Evolutionary conservation across 2,797 vertebrate genomes (phyloP).

Genomic region (Macroramphosus scolopax): DNA sequence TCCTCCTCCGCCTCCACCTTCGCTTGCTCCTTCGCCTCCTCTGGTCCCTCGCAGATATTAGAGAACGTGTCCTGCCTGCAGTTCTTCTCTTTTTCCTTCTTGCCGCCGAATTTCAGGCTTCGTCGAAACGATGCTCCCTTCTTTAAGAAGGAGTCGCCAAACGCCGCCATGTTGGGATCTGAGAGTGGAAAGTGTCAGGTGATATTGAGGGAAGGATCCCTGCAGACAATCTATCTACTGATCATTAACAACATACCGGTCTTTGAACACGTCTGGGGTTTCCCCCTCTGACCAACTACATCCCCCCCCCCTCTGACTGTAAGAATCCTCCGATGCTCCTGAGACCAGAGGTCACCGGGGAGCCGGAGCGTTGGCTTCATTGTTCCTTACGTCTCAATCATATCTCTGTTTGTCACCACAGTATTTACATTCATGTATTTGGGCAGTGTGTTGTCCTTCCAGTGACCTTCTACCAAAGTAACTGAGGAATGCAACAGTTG

Average conservation of each 20-base stretch:
- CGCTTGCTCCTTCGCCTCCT: conserved; percentile 11
- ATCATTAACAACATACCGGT: conserved; percentile 61
- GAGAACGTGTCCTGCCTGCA: background rate
- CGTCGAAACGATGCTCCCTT: conserved; percentile 13
- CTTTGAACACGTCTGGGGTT: conserved; percentile 27
- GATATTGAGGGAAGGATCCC: too few relatives aligned
- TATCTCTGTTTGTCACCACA: background rate
- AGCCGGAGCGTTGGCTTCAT: conserved; percentile 5
- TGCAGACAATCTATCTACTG: too few relatives aligned
- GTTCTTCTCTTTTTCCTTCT: conserved; percentile 43
- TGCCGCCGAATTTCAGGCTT: conserved; percentile 40
- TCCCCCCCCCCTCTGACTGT: conserved; percentile 37
- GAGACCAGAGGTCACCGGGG: conserved; percentile 26
- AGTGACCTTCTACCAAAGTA: background rate
- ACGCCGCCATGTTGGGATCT: conserved; percentile 44
- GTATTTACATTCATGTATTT: background rate
- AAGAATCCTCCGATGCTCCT: conserved; percentile 16
- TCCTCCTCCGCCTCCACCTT: conserved; percentile 5
- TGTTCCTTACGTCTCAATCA: conserved; percentile 8
- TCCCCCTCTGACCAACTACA: background rate
- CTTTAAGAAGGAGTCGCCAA: conserved; percentile 12
- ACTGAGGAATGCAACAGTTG: conserved; percentile 22
- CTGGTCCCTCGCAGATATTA: background rate
- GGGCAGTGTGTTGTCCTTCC: background rate
- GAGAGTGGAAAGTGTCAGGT: background rate